phyloP scores from a whole-genome alignment of 2,888 invertebrate species.

The Meteorus cinctellus region DNA sequence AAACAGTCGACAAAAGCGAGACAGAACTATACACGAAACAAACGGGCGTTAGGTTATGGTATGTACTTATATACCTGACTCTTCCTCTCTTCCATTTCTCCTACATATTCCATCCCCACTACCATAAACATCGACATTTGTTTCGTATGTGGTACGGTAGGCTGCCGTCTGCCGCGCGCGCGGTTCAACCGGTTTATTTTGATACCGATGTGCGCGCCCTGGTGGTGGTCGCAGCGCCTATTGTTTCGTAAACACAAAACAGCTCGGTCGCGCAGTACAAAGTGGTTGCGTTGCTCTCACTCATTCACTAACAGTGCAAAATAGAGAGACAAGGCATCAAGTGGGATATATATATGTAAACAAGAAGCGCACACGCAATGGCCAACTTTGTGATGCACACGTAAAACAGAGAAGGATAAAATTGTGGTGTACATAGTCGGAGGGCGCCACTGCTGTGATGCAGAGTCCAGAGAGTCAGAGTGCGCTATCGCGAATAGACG shows the following conservation, averaged over 20 bases:
- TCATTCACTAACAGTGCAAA: conserved; percentile 45
- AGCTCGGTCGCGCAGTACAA: conserved; percentile 68
- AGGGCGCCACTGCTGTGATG: conserved; percentile 26
- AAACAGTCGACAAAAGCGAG: conserved; percentile 2
- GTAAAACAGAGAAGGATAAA: background rate
- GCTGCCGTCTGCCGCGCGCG: background rate
- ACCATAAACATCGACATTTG: background rate
- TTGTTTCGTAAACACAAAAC: conserved; percentile 72
- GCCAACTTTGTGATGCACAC: background rate
- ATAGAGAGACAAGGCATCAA: conserved; percentile 56
- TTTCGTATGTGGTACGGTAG: background rate
- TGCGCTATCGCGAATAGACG: conserved; percentile 26
- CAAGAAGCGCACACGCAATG: conserved; percentile 36
- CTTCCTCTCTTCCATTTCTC: background rate
- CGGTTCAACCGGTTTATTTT: conserved; percentile 9
- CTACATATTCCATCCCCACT: background rate
- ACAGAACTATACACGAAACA: conserved; percentile 17
- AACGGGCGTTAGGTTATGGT: conserved; percentile 23
- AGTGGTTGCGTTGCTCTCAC: conserved; percentile 68
- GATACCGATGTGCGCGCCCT: conserved; percentile 23
- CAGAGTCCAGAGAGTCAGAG: conserved; percentile 18
- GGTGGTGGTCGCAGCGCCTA: conserved; percentile 60
- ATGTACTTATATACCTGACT: background rate
- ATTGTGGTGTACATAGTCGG: conserved; percentile 18
- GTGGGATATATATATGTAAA: conserved; percentile 21